Evolutionary conservation across 2,113 vertebrate genomes (phyloP).

Genomic region (Plotosus lineatus): DNA sequence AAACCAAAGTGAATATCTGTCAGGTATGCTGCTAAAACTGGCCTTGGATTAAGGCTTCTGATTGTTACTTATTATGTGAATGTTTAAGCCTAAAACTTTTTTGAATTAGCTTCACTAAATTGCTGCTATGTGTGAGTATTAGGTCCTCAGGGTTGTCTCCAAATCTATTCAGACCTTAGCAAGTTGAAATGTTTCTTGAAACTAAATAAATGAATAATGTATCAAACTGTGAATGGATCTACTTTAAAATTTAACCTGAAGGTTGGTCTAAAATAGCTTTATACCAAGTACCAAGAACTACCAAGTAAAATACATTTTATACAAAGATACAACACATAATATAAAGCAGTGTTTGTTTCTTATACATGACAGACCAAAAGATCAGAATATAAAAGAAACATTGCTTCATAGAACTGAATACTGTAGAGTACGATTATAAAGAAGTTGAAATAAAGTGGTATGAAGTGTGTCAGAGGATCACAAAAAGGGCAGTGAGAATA

Average conservation of each 20-base stretch:
- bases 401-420: background rate
- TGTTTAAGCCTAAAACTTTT: background rate
- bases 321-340: background rate
- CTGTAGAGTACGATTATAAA: background rate
- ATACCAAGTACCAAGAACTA: background rate
- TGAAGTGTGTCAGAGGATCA: background rate
- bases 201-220: background rate
- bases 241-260: background rate
- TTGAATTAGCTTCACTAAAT: background rate
- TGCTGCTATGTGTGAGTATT: background rate
- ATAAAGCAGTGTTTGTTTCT: background rate
- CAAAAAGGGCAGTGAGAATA: background rate
- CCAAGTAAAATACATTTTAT: background rate
- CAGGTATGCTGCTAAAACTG: background rate
- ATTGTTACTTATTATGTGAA: background rate
- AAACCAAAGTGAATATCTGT: constrained; percentile 1
- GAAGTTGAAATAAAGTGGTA: background rate
- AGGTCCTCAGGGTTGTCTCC: background rate
- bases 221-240: background rate
- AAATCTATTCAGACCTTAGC: background rate
- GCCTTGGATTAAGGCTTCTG: background rate
- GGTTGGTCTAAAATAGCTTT: background rate
- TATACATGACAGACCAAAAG: background rate
- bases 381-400: background rate
- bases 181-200: background rate